Conservation (phyloP, 1,140 invertebrate genomes). For the Drosophila littoralis region DNA sequence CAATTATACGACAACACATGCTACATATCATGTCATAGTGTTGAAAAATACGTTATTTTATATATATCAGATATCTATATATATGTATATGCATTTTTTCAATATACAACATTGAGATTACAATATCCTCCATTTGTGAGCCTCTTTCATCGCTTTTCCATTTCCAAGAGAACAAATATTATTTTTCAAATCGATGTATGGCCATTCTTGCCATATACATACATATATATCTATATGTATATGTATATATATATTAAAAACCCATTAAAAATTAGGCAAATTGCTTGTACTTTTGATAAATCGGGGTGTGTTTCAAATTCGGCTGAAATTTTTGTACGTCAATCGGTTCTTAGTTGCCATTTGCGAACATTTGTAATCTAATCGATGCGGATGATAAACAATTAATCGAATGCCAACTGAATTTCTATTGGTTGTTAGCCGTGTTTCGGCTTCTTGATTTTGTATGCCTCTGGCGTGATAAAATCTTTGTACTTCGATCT, state of each 20-base stretch:
- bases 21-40: constrained; percentile 18
- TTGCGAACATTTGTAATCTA: constrained; percentile 39
- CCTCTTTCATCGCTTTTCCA: too few relatives aligned
- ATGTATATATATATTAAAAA: background rate
- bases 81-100: too few relatives aligned
- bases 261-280: background rate
- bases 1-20: constrained; percentile 20
- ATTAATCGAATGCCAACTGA: constrained; percentile 25
- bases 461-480: background rate
- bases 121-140: background rate
- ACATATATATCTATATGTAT: too few relatives aligned
- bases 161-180: too few relatives aligned
- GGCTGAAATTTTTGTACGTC: constrained; percentile 1
- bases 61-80: too few relatives aligned
- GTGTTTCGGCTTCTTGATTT: background rate
- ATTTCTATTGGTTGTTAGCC: constrained; percentile 28
- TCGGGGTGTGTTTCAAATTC: background rate
- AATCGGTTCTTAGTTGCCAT: constrained; percentile 10
- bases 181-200: background rate
- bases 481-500: background rate
- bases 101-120: too few relatives aligned
- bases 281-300: background rate
- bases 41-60: background rate
- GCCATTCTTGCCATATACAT: background rate
- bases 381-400: constrained; percentile 18